Base-by-base conservation (phyloP, 2,888 invertebrate genomes). In the Athalia circularis region DNA sequence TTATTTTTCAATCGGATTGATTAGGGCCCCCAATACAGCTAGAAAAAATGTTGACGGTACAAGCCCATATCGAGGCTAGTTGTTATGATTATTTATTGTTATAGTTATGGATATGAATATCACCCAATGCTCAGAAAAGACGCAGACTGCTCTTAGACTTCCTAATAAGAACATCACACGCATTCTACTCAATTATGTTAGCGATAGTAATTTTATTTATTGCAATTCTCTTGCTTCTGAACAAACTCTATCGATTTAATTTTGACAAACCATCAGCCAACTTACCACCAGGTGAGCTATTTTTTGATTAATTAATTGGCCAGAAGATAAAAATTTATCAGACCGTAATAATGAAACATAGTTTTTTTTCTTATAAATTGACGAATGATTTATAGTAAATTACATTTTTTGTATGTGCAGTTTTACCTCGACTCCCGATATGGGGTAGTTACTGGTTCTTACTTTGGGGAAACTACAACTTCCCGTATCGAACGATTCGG, bases 381-480 rank as follows among this genome's bases (percentile, higher is more conserved):
- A 29, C 29, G 2, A 67, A 67, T 68, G 3, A 54, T 75, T 52
- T 54, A 72, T 3, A n/a, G 11, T 65, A 13, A 29, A 11, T 54
- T 43, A 5, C 29, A 3, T 43, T 68, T 54, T 54, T 8, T 4
- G 29, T 9, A 68, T 11, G 3, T 15, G 15, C 86, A 94, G 94
- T 94, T 62, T 93, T 94, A 3, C 93, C 93, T 0, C 92, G 92
- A 43, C 86, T 94, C 62, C 94, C 94, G 0, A 72, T 94, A 15
- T 93, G 93, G 83, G 94, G 94, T 3, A 92, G 92, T 48, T 94
- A 94, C 81, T 92, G 93, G 88, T 91, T 93, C 61, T 85, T 94
- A 62, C 86, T 94, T 59, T 86, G 92, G 77, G 88, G 92, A 54
- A 90, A 92, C 81, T 92, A 91, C 80, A 90, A 90, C 70, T 92